Percentiles rank a stretch among this genome's conserved stretches.
Conservation (phyloP, 1,140 invertebrate genomes). For the Procambarus virginalis region DNA sequence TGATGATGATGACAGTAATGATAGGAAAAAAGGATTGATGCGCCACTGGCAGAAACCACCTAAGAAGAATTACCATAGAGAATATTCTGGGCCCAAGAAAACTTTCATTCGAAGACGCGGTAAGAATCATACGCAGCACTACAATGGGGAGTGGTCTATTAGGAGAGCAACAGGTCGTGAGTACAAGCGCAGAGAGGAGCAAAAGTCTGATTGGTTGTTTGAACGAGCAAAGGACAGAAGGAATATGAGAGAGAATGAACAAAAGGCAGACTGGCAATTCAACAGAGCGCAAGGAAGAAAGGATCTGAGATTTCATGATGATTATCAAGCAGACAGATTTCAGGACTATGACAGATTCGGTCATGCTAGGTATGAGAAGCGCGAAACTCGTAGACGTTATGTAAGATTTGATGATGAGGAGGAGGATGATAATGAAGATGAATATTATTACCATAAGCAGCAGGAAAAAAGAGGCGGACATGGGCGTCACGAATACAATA, state of each 20-base stretch:
- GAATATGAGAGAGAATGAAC: slow-evolving; percentile 18
- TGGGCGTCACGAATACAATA: slow-evolving; percentile 2
- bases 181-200: slow-evolving; percentile 29
- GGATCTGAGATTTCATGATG: slow-evolving; percentile 19
- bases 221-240: slow-evolving; percentile 51
- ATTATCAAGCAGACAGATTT: slow-evolving; percentile 6
- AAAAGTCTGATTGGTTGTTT: slow-evolving; percentile 66
- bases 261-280: slow-evolving; percentile 60
- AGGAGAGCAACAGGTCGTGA: slow-evolving; percentile 40
- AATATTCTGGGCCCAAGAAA: slow-evolving; percentile 53
- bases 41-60: slow-evolving; percentile 65
- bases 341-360: slow-evolving; percentile 28
- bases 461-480: slow-evolving; percentile 3
- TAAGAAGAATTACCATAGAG: slow-evolving; percentile 53
- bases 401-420: slow-evolving; percentile 63
- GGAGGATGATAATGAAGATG: slow-evolving; percentile 60
- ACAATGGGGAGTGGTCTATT: slow-evolving; percentile 17
- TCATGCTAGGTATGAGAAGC: slow-evolving; percentile 36
- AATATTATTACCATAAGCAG: slow-evolving; percentile 18
- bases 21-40: slow-evolving; percentile 49
- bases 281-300: slow-evolving; percentile 45
- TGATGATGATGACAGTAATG: slow-evolving; percentile 26
- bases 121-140: slow-evolving; percentile 53
- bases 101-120: slow-evolving; percentile 63
- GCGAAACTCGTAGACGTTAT: slow-evolving; percentile 45